A percentile compares a stretch with the other conserved stretches of the same genome.
These are phyloP conservation scores for Trichosurus vulpecula DNA, from an alignment of 2,797 vertebrate species.

Conservation along the genomic window DNA sequence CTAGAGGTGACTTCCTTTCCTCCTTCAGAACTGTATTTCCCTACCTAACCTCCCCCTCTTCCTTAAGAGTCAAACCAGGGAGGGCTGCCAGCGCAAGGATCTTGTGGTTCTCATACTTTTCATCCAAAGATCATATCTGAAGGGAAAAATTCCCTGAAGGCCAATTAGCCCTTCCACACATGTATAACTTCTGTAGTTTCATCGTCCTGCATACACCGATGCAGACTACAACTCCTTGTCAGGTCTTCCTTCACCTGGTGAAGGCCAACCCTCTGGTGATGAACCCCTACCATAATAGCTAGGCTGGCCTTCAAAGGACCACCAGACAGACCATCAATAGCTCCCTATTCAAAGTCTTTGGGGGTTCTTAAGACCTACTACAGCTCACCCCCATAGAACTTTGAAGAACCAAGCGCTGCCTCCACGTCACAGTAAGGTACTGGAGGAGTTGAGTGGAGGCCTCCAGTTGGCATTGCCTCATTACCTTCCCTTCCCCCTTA, in stretches of 20 bases:
- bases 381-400: neutral
- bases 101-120: conserved; percentile 68
- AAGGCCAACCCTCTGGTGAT: neutral
- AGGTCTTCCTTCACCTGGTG: neutral
- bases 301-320: neutral
- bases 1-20: neutral
- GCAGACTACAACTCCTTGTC: neutral
- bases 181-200: neutral
- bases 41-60: conserved; percentile 15
- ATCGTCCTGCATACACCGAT: neutral
- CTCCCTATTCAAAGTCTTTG: neutral
- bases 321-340: neutral
- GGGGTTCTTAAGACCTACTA: neutral
- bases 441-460: neutral
- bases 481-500: neutral
- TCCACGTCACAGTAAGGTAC: neutral
- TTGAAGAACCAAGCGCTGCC: neutral
- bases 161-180: conserved; percentile 54
- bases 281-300: neutral
- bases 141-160: conserved; percentile 76
- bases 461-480: neutral
- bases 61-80: conserved; percentile 40
- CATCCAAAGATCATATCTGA: conserved; percentile 79
- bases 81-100: neutral
- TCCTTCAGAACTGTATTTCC: neutral